Percentiles rank a stretch among this genome's conserved stretches.
These are phyloP conservation scores for Pyrgilauda ruficollis DNA, from an alignment of 2,113 vertebrate genomes.

Conservation along the genomic window DNA sequence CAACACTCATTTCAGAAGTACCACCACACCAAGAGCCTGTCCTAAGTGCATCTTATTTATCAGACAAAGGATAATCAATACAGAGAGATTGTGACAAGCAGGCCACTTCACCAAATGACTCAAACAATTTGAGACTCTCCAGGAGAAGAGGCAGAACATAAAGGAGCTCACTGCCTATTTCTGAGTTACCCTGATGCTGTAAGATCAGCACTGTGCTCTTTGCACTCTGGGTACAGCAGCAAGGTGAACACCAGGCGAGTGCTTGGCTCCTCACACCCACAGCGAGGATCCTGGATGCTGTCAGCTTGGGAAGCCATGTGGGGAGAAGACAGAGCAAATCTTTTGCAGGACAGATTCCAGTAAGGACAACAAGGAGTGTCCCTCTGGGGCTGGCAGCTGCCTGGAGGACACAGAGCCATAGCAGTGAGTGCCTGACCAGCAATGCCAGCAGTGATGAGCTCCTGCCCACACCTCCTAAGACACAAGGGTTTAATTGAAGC, in stretches of 20 bases:
- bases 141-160: not conserved
- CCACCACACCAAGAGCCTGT: not conserved
- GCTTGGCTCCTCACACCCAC: not conserved
- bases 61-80: not conserved
- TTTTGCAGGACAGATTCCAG: not conserved
- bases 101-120: not conserved
- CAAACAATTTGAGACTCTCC: not conserved
- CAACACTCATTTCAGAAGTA: not conserved
- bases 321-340: not conserved
- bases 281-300: not conserved
- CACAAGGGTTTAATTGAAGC: not conserved
- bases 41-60: not conserved
- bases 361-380: not conserved
- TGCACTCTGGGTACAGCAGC: not conserved
- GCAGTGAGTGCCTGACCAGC: not conserved
- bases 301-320: not conserved
- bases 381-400: not conserved
- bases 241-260: not conserved
- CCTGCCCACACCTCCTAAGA: accelerated
- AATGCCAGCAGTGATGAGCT: not conserved
- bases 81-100: not conserved
- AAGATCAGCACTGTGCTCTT: not conserved
- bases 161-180: not conserved
- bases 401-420: not conserved
- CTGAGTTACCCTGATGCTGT: not conserved